A percentile compares a stretch with the other conserved stretches of the same genome.
These are phyloP conservation scores for Rousettus madagascariensis DNA, from an alignment of 2,797 vertebrate species.

Conservation along the genomic window DNA sequence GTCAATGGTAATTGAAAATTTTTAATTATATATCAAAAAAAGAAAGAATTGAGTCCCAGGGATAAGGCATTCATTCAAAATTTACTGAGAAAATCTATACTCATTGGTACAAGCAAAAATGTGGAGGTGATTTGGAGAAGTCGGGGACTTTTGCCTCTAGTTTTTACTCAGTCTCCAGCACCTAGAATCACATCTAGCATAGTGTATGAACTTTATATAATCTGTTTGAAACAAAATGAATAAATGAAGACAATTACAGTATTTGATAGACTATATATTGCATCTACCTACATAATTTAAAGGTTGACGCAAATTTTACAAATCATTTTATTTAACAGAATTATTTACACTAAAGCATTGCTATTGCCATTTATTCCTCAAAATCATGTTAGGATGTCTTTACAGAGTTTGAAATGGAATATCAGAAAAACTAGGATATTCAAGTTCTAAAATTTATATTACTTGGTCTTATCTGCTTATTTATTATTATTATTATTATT, in stretches of 20 bases:
- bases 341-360: background rate
- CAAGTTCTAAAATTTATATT: background rate
- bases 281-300: background rate
- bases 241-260: background rate
- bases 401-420: background rate
- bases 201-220: background rate
- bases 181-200: background rate
- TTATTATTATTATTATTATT: background rate
- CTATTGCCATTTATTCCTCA: background rate
- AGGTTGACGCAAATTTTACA: background rate
- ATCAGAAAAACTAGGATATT: background rate
- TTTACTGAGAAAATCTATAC: background rate
- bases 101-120: background rate
- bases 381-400: background rate
- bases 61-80: background rate
- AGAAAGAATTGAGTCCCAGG: background rate
- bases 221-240: conserved; percentile 1
- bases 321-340: background rate
- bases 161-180: background rate
- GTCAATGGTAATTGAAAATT: background rate
- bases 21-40: background rate
- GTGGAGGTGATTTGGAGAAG: background rate
- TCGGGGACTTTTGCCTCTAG: background rate
- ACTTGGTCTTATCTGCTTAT: background rate
- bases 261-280: background rate